Evolutionary conservation across 2,113 vertebrate species (phyloP), one percentile per base, ranked within the genome.

Genomic region (Tupaia tana): DNA sequence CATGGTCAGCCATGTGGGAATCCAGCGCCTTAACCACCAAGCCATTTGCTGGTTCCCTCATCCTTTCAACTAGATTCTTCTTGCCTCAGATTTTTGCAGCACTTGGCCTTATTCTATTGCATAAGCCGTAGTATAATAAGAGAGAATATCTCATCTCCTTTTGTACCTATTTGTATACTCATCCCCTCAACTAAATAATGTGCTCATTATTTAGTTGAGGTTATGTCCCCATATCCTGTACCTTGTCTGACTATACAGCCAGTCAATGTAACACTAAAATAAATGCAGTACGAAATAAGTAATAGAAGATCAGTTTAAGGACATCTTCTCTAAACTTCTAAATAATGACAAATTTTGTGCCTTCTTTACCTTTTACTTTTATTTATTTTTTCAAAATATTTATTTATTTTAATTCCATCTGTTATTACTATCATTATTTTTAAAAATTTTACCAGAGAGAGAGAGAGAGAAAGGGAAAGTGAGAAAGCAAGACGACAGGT

Each of bases 151-250:
- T 59, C 61, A 66, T 2, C 31, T 82, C n/a, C 9, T 31, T 92
- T 63, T 24, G 11, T 81, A 9, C 12, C 8, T 63, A 19, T 61
- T 71, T 71, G 7, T 81, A 6, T 9, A 52, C 43, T 80, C 31
- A 13, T 90, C 9, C 6, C 64, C 34, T 85, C 63, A 31, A 1
- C 54, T 73, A 56, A 59, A 59, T 67, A n/a, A 61, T 34, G 18
- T 91, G 61, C 3, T 63, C 15, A 64, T 43, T 5, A 14, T n/a
- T n/a, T n/a, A n/a, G n/a, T n/a, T n/a, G n/a, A n/a, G n/a, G n/a
- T 12, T 70, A 22, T 9, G 61, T 27, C 8, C 0, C 67, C 31
- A 24, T 0, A 1, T 59, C 4, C 43, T 34, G 3, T 27, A 12
- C 20, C 29, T n/a, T n/a, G 54, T 64, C 16, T 87, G 27, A 43